Conservation (phyloP, 2,888 invertebrate species). For the Galeopsomyia nigrocyanea region DNA sequence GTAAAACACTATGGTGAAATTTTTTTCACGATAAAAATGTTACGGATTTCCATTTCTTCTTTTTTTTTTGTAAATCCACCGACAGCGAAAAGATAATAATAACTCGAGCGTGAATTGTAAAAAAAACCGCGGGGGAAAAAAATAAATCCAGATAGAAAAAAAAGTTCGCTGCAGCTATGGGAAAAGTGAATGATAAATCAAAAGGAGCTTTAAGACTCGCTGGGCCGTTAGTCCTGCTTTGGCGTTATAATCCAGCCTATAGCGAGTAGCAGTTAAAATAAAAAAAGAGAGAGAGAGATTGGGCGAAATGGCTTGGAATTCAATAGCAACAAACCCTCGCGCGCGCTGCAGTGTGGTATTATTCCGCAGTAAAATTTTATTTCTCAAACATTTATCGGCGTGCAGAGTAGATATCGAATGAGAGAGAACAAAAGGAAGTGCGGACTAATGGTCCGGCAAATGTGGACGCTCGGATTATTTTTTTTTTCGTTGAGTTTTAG, state of each 20-base stretch:
- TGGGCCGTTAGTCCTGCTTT: slow-evolving; percentile 44
- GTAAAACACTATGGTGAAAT: not conserved
- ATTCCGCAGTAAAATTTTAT: slow-evolving; percentile 68
- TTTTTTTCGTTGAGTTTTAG: no score
- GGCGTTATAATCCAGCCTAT: slow-evolving; percentile 44
- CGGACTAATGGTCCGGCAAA: slow-evolving; percentile 14
- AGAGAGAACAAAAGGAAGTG: slow-evolving; percentile 7
- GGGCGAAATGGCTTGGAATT: slow-evolving; percentile 60
- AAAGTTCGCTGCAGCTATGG: not conserved
- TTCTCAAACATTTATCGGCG: slow-evolving; percentile 65
- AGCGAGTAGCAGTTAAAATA: slow-evolving; percentile 39
- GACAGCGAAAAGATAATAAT: slow-evolving; percentile 33
- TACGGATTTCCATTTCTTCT: not conserved
- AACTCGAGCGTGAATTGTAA: not conserved
- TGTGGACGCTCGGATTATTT: not conserved
- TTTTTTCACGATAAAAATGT: not conserved
- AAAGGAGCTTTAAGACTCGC: slow-evolving; percentile 44
- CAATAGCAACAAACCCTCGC: slow-evolving; percentile 65
- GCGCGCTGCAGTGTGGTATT: slow-evolving; percentile 57
- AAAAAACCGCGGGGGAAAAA: slow-evolving; percentile 7
- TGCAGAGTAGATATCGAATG: slow-evolving; percentile 29
- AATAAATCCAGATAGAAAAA: slow-evolving; percentile 4
- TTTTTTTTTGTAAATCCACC: slow-evolving; percentile 6
- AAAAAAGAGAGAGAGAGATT: slow-evolving; percentile 20
- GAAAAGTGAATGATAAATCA: slow-evolving; percentile 49